Conservation (phyloP, 2,797 vertebrate genomes). For the Hippopotamyrus pictus region DNA sequence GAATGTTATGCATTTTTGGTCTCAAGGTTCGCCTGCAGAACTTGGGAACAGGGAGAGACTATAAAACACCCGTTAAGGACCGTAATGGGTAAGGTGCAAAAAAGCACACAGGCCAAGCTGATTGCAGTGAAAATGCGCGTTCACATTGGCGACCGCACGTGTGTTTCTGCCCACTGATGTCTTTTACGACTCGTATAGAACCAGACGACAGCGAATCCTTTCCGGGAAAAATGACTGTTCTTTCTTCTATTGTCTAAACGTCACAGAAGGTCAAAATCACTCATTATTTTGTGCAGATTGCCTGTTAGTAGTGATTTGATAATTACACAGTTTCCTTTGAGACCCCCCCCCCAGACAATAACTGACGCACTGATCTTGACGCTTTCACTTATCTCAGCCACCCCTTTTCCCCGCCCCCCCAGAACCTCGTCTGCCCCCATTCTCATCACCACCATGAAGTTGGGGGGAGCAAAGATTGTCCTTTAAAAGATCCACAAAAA, state of each 20-base stretch:
- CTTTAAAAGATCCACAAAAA: neutral
- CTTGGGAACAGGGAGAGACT: neutral
- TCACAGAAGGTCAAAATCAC: slow-evolving; percentile 31
- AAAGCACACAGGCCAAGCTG: neutral
- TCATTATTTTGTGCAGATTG: slow-evolving; percentile 38
- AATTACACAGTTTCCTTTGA: slow-evolving; percentile 43
- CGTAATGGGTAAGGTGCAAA: neutral
- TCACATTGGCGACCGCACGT: neutral
- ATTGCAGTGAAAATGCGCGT: neutral
- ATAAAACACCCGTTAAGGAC: neutral
- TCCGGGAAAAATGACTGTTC: neutral
- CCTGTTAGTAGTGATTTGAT: slow-evolving; percentile 34
- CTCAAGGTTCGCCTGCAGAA: neutral
- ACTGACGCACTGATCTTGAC: neutral
- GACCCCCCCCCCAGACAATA: slow-evolving; percentile 24
- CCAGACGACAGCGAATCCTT: neutral
- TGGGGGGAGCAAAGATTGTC: neutral
- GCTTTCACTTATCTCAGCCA: neutral
- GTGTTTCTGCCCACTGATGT: neutral
- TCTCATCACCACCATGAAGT: neutral
- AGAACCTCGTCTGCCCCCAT: neutral
- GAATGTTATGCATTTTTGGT: neutral
- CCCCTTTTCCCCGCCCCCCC: neutral
- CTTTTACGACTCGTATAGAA: neutral
- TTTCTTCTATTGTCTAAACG: slow-evolving; percentile 37